Evolutionary conservation across 2,888 invertebrate genomes (phyloP), one percentile per base, ranked within the genome.

Genomic region (Campopleginae sp.): DNA sequence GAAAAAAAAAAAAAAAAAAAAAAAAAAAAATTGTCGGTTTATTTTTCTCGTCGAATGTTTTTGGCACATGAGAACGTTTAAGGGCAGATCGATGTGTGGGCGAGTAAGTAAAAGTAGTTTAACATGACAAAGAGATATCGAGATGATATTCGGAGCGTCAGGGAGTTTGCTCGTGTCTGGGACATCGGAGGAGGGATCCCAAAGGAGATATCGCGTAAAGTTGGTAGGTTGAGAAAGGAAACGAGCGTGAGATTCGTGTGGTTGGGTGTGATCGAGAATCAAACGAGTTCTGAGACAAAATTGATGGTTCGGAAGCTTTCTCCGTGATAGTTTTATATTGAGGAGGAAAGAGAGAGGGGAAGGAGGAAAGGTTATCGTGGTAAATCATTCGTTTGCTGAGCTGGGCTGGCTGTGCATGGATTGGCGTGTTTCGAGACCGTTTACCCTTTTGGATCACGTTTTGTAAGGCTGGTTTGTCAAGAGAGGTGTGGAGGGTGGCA

Each of bases 341-440:
- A 38, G 58, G 23, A 14, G 17, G n/a, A 33, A 33, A 23, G 77
- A 71, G 61, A 82, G 51, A 74, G 80, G 48, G 33, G 33, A 12
- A 65, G 44, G 14, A 31, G 68, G 61, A 61, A 38, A 54, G 58
- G 80, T 77, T 87, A 87, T 87, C 87, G 81, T 44, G 77, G 80
- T 80, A 77, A 84, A 82, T 71, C 82, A 70, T 68, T 70, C 82
- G 61, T 75, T 83, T 71, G 63, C 70, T 70, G 42, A 77, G 31
- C 54, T 38, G 38, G 17, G 66, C 51, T 65, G 48, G n/a, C 65
- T 42, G 14, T 58, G 72, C 12, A n/a, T 1, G 72, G 82, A 87
- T 88, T 89, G 88, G 88, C 90, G 89, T 90, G 90, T 85, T 87
- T 88, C 87, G 86, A 87, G 87, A 89, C 89, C 88, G 87, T 90